Base-by-base conservation (phyloP, 2,113 vertebrate species). In the Chunga burmeisteri region DNA sequence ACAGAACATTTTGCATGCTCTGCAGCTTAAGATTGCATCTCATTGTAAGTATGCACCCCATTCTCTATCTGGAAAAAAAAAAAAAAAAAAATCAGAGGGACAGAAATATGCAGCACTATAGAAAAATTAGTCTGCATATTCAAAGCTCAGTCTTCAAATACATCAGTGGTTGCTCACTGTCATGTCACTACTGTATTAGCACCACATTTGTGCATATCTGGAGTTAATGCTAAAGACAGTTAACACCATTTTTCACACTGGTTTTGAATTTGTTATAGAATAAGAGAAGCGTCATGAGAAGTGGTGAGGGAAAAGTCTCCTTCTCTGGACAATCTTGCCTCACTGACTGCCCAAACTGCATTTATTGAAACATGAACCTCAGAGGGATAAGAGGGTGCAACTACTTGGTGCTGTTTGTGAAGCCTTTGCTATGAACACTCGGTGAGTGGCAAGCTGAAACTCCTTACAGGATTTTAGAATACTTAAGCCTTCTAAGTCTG, bases 151-250 rank as follows among this genome's bases (percentile, higher is more conserved):
- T 25, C 36, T 91, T 73, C 66, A 73, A 83, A 81, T 16, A 44
- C 0, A 0, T 25, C 26, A 29, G 42, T 30, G 19, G 3, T 3
- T 53, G 55, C n/a, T 67, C 14, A 34, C 12, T 44, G 27, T 25
- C 32, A 16, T 15, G 13, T 18, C 49, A 18, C 29, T 73, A 26
- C 27, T 47, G 13, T 26, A 49, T 34, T 4, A 55, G 44, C 56
- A 79, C 29, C 2, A 2, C 47, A 67, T 67, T 42, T 3, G 8
- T 27, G 13, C 38, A 3, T 10, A 63, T 18, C 42, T 58, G 42
- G 36, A 81, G 29, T 50, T 56, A 59, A 25, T 8, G 11, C 44
- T 17, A 88, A 82, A 67, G 7, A 53, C 10, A 32, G 19, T n/a
- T 55, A 59, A 59, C 17, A 30, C 2, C 2, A 14, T 40, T 85